These are phyloP conservation scores for Agrochola macilenta DNA, from an alignment of 2,888 invertebrate genomes.

Conservation along the genomic window DNA sequence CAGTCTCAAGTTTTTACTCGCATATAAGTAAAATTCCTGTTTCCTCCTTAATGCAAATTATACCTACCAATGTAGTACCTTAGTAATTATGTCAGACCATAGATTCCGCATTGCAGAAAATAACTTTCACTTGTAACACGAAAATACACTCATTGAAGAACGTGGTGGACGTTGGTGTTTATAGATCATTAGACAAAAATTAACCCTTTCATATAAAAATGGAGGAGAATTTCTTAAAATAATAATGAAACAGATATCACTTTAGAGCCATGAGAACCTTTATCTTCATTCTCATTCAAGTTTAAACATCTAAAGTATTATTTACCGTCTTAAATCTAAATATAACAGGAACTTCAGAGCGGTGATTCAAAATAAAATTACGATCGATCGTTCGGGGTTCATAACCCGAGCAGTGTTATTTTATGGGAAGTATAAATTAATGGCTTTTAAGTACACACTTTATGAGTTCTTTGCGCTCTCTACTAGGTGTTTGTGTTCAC, in stretches of 20 bases:
- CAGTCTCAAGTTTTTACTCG: not conserved
- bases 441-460: conserved; percentile 44
- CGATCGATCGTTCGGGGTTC: conserved; percentile 59
- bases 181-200: not conserved
- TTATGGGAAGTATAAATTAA: conserved; percentile 51
- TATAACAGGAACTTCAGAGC: conserved; percentile 42
- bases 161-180: not conserved
- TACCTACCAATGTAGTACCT: not conserved
- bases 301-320: conserved; percentile 40
- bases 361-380: conserved; percentile 58
- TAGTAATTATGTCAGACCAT: not conserved
- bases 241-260: conserved; percentile 31
- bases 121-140: not conserved
- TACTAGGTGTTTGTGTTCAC: conserved; percentile 25
- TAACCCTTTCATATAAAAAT: not conserved
- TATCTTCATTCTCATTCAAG: conserved; percentile 32
- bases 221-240: conserved; percentile 1
- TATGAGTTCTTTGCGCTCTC: conserved; percentile 50
- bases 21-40: not conserved
- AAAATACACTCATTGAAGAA: not conserved
- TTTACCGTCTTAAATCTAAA: conserved; percentile 48
- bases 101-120: too few relatives aligned
- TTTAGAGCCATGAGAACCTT: conserved; percentile 16
- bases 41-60: not conserved
- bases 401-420: conserved; percentile 52